Evolutionary conservation across 1,140 invertebrate species (phyloP), one percentile per base, ranked within the genome.

Genomic region (Drosophila chauvacae): DNA sequence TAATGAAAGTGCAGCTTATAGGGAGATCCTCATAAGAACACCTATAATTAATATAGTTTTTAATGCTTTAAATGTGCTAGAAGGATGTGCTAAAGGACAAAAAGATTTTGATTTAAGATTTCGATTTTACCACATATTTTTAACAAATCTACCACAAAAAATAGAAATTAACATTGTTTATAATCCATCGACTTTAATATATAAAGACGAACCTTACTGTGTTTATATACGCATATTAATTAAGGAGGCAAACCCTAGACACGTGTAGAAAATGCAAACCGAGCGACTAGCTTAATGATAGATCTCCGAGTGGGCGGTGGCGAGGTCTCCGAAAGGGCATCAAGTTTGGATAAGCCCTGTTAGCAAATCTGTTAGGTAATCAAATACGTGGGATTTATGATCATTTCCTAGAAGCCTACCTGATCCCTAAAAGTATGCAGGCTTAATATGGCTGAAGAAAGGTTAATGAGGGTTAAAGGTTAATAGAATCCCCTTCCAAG

Each of bases 261-360:
- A 85, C 82, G 82, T 81, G 81, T 74, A 37, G 64, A 59, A 58
- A 58, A 45, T 78, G 77, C 53, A 77, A 66, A 65, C 47, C 71
- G 33, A 81, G 59, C 48, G 70, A 37, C 41, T 62, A 20, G 57
- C 58, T 74, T 74, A 62, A 74, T 62, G 57, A 74, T 28, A 60
- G 66, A 72, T 71, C 66, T 35, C 4, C 5, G 51, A 16, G 50
- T 48, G 58, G 44, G 18, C 14, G 14, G n/a, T 44, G 4, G 14
- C 16, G 42, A 35, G 42, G 63, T 70, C 62, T 44, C 39, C 33
- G 28, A 65, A 39, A 64, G 68, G 63, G 50, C 48, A 33, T 20
- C 42, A 47, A 14, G 51, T 10, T 71, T 59, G 53, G n/a, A 39
- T 35, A 72, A 71, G 44, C 23, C 35, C 42, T 11, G 28, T 37